Base-by-base conservation (phyloP, 2,113 vertebrate genomes). In the Anhinga rufa region DNA sequence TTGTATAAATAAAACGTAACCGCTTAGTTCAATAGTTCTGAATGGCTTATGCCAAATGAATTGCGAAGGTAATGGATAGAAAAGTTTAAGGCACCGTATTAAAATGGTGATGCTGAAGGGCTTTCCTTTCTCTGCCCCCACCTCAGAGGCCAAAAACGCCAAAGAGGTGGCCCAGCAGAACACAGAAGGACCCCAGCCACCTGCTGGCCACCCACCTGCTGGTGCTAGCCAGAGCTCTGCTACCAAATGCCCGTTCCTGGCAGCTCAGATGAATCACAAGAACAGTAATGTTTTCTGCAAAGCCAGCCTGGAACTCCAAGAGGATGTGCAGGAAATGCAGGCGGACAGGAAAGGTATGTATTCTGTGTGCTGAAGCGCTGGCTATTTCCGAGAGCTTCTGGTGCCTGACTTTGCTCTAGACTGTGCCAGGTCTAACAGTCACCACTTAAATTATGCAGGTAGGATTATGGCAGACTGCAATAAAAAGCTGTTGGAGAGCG, bases 171-270 rank as follows among this genome's bases (percentile, higher is more conserved):
- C 76, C 77, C 98, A 97, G 54, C 92, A 93, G 76, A 83, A 84
- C 38, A 29, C 24, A 8, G 92, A 61, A 58, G 96, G 82, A 88
- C 9, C 95, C 5, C 98, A 98, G 64, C 91, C 96, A 65, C 99
- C 98, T 5, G 24, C 93, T 54, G 98, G 98, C 65, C 99, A 99
- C 90, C 98, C 97, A 4, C 92, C 97, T 26, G 79, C 98, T 31
- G 49, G 89, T 21, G 2, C 81, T 15, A 97, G 97, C 80, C 99
- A 99, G 80, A 87, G 86, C 3, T 80, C 96, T 8, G 97, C 98
- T 15, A 99, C 99, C 62, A 99, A 99, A 66, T 99, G 99, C 96
- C 99, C 99, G 0, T 99, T 99, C 95, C 98, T 99, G 95, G 99
- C 99, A 15, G 99, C 99, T 54, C 98, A 99, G 97, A 99, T 99